Evolutionary conservation across 2,113 vertebrate genomes (phyloP).

Genomic region (Condylura cristata): DNA sequence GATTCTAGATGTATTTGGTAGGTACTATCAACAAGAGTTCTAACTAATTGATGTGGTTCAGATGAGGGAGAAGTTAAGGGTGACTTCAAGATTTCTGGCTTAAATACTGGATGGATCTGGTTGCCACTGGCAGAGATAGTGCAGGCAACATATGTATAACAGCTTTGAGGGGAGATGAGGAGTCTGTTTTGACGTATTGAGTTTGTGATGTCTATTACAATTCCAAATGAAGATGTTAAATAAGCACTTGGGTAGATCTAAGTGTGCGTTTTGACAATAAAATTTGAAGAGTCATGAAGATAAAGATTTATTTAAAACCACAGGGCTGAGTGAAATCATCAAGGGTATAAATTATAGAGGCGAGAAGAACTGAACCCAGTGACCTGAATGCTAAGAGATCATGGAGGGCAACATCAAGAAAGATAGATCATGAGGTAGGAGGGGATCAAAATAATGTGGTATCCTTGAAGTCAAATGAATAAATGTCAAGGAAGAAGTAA

Average conservation of each 20-base stretch:
- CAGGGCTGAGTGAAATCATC: neutral
- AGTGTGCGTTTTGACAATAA: neutral
- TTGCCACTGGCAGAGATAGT: neutral
- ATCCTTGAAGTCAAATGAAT: neutral
- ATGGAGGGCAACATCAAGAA: neutral
- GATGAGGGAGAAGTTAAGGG: neutral
- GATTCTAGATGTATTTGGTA: neutral
- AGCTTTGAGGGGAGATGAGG: neutral
- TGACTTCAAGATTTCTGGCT: neutral
- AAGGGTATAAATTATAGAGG: neutral
- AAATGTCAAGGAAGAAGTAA: neutral
- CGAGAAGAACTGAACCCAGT: neutral
- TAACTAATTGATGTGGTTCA: neutral
- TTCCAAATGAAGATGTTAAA: neutral
- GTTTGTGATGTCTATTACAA: neutral
- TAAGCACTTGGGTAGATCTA: neutral
- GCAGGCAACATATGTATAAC: neutral
- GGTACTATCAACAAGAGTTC: neutral
- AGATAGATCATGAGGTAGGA: neutral
- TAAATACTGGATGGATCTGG: neutral
- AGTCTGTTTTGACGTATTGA: neutral
- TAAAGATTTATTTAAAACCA: constrained; percentile 29
- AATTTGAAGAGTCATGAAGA: neutral
- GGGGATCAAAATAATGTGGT: neutral
- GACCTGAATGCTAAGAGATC: neutral